Percentiles rank a stretch among this genome's conserved stretches.
Conservation (phyloP, 1,140 invertebrate genomes). For the Listronotus bonariensis region DNA sequence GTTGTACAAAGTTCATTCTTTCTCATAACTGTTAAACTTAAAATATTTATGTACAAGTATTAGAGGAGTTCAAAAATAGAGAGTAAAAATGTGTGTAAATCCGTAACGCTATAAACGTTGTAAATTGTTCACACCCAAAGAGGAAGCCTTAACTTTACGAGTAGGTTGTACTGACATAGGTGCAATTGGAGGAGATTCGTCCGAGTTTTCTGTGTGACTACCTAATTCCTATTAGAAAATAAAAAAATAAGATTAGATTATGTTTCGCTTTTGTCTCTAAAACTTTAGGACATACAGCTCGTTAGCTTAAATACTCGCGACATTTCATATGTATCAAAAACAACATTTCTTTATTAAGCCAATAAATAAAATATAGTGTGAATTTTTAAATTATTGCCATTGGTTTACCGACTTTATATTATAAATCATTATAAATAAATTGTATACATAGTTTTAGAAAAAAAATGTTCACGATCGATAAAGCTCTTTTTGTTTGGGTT, state of each 20-base stretch:
- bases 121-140: slow-evolving; percentile 63
- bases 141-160: slow-evolving; percentile 70
- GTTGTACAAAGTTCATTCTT: slow-evolving; percentile 35
- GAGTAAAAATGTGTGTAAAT: slow-evolving; percentile 40
- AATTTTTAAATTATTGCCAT: too few species aligned
- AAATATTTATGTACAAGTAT: slow-evolving; percentile 3
- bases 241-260: not conserved
- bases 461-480: too few species aligned
- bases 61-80: slow-evolving; percentile 50
- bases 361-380: too few species aligned
- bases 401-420: too few species aligned
- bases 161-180: slow-evolving; percentile 81
- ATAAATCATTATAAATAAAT: too few species aligned
- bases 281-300: too few species aligned
- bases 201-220: slow-evolving; percentile 59
- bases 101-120: slow-evolving; percentile 61
- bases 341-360: too few species aligned
- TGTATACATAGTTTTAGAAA: too few species aligned
- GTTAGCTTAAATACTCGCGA: too few species aligned
- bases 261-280: too few species aligned
- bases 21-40: slow-evolving; percentile 7
- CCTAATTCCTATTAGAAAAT: slow-evolving; percentile 64
- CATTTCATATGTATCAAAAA: too few species aligned
- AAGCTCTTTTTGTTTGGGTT: too few species aligned
- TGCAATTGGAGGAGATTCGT: slow-evolving; percentile 68